Evolutionary conservation across 1,140 invertebrate species (phyloP).

Genomic region (Trichoplusia ni): DNA sequence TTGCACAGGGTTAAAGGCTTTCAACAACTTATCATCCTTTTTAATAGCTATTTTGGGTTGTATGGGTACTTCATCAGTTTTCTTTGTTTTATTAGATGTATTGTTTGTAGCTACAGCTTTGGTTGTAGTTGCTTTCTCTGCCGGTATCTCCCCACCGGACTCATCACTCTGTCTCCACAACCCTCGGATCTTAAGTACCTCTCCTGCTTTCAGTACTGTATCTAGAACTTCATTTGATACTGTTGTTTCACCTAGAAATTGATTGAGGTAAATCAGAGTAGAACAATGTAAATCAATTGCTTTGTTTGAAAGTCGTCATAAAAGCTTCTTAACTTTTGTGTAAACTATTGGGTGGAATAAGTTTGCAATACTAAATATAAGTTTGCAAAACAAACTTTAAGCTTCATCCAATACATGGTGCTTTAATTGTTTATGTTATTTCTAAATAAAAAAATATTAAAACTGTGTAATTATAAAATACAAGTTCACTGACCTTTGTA

Average conservation of each 20-base stretch:
- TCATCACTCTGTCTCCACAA: conserved; percentile 85
- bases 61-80: conserved; percentile 55
- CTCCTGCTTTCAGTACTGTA: conserved; percentile 89
- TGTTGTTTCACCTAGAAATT: conserved; percentile 87
- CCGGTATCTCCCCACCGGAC: conserved; percentile 52
- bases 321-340: too few species aligned
- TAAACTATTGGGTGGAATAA: too few species aligned
- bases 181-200: conserved; percentile 89
- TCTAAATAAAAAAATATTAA: too few species aligned
- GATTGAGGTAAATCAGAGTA: too few species aligned
- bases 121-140: conserved; percentile 59
- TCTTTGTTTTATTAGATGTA: conserved; percentile 59
- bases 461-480: too few species aligned
- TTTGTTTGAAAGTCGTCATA: too few species aligned
- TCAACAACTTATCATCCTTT: conserved; percentile 79
- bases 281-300: too few species aligned
- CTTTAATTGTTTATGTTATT: too few species aligned
- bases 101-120: conserved; percentile 38
- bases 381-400: too few species aligned
- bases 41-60: conserved; percentile 74
- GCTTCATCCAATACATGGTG: too few species aligned
- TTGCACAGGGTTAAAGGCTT: conserved; percentile 70
- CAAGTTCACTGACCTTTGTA: conserved; percentile 82
- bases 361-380: too few species aligned
- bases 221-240: conserved; percentile 92